Percentiles rank a stretch among this genome's conserved stretches.
phyloP scores from a whole-genome alignment of 2,113 vertebrate genomes.

The Leuciscus idus region DNA sequence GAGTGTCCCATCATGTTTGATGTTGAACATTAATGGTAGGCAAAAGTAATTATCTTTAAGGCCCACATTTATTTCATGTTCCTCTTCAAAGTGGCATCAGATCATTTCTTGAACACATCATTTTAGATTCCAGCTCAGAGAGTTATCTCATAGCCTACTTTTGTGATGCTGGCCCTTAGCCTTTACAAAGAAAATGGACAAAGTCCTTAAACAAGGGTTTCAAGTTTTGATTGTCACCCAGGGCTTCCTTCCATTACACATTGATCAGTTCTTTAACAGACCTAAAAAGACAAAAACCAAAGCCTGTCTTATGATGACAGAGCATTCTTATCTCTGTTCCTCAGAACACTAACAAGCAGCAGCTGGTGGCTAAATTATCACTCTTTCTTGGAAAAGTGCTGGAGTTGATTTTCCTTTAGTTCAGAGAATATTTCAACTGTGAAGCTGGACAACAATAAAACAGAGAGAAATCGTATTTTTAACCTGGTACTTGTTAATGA shows the following conservation, averaged over 20 bases:
- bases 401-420: conserved; percentile 14
- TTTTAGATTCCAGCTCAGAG: conserved; percentile 17
- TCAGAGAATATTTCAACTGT: conserved; percentile 28
- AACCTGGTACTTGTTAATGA: conserved; percentile 57
- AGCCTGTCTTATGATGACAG: conserved; percentile 54
- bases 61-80: neutral
- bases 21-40: neutral
- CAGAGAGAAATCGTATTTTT: neutral
- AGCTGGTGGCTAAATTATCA: conserved; percentile 45
- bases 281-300: conserved; percentile 47
- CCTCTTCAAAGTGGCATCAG: conserved; percentile 35
- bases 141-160: neutral
- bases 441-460: conserved; percentile 29
- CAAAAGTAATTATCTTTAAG: neutral
- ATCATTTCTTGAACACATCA: conserved; percentile 21
- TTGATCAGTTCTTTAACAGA: conserved; percentile 29
- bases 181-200: conserved; percentile 18
- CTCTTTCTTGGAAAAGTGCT: conserved; percentile 14
- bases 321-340: conserved; percentile 50
- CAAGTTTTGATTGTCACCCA: conserved; percentile 33
- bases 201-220: conserved; percentile 30
- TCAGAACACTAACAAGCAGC: conserved; percentile 26
- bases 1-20: neutral
- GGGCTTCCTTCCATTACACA: neutral
- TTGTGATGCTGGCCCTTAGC: neutral